Evolutionary conservation across 2,888 invertebrate species (phyloP).

Genomic region (Zootermopsis nevadensis): DNA sequence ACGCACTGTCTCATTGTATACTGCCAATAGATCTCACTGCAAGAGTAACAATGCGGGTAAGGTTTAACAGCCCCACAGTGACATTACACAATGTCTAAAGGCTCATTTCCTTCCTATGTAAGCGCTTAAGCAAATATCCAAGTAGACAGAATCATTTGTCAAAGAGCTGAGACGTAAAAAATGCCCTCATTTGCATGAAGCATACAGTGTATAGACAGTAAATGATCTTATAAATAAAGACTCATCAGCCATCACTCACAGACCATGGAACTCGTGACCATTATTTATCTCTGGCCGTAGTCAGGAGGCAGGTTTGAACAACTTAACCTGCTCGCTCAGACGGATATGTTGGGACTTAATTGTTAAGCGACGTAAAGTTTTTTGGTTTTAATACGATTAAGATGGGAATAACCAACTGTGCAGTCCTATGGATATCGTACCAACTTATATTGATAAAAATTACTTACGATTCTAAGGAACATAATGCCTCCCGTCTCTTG

Average conservation of each 20-base stretch:
- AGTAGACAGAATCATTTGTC: conserved; percentile 22
- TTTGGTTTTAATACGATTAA: too few relatives aligned
- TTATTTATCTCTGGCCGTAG: background rate
- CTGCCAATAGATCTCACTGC: background rate
- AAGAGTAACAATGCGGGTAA: conserved; percentile 23
- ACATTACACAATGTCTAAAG: conserved; percentile 26
- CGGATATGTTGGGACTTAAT: too few relatives aligned
- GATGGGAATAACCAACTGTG: too few relatives aligned
- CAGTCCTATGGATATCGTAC: too few relatives aligned
- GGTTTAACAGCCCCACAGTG: conserved; percentile 15
- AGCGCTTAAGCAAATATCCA: conserved; percentile 27
- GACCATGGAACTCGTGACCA: background rate
- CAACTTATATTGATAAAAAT: too few relatives aligned
- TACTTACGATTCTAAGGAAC: too few relatives aligned
- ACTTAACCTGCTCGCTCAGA: too few relatives aligned
- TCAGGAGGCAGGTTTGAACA: too few relatives aligned
- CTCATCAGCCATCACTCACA: background rate
- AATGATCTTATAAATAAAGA: conserved; percentile 27
- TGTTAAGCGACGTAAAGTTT: too few relatives aligned
- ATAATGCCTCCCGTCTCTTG: too few relatives aligned
- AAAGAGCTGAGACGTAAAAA: conserved; percentile 15
- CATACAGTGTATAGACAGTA: background rate
- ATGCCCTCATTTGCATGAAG: background rate
- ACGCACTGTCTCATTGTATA: too few relatives aligned
- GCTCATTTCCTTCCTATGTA: background rate